Percentiles rank a stretch among this genome's conserved stretches.
These are phyloP conservation scores for Brachypterus glaber DNA, from an alignment of 2,888 invertebrate species.

Conservation along the genomic window DNA sequence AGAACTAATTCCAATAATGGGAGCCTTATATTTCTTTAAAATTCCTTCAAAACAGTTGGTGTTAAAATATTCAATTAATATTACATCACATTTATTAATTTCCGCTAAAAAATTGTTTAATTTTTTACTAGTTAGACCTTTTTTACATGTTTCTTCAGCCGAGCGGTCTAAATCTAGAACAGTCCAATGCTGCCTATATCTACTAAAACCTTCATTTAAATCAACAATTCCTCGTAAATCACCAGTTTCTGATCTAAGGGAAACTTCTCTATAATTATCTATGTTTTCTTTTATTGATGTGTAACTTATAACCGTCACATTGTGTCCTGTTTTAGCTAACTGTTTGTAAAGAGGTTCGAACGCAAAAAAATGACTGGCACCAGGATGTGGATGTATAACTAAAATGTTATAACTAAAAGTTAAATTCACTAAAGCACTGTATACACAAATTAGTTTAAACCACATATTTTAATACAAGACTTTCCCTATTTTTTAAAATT, in stretches of 20 bases:
- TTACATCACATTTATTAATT: slow-evolving; percentile 51
- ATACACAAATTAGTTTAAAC: no score
- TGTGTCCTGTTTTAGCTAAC: slow-evolving; percentile 53
- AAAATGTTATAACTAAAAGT: slow-evolving; percentile 48
- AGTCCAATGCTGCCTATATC: no score
- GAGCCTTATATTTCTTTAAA: slow-evolving; percentile 51
- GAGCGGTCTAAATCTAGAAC: no score
- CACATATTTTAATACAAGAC: no score
- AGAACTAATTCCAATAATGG: slow-evolving; percentile 46
- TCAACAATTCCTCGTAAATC: no score
- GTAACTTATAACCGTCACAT: slow-evolving; percentile 58
- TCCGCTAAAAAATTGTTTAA: slow-evolving; percentile 36
- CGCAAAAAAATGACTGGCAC: slow-evolving; percentile 62
- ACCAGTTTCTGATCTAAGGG: no score
- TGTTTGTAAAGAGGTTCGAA: slow-evolving; percentile 52
- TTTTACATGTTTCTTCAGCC: slow-evolving; percentile 16
- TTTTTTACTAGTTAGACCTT: slow-evolving; percentile 28
- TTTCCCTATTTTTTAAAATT: no score
- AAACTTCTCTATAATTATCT: slow-evolving; percentile 52
- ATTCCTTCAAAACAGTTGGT: slow-evolving; percentile 59
- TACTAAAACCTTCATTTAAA: no score
- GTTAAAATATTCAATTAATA: slow-evolving; percentile 59
- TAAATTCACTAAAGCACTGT: no score
- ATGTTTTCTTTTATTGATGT: slow-evolving; percentile 46
- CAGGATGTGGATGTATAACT: slow-evolving; percentile 57